Conservation (phyloP, 2,888 invertebrate genomes). For the Trissoscelio sp. region DNA sequence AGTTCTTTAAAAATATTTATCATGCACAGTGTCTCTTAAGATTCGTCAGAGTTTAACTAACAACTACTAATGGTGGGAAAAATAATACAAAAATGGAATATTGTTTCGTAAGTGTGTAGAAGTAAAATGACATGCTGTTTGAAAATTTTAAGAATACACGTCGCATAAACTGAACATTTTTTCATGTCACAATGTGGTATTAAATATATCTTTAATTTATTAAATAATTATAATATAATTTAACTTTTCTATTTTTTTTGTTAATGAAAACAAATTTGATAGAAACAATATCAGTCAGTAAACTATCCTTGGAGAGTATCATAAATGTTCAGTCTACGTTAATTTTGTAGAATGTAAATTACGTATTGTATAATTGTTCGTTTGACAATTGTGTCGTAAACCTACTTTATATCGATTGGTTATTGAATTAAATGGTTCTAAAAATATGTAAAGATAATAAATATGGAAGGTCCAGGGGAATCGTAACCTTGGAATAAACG, state of each 20-base stretch:
- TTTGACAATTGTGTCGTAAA: no score
- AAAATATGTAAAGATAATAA: slow-evolving; percentile 15
- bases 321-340: slow-evolving; percentile 7
- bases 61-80: slow-evolving; percentile 8
- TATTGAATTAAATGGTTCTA: background rate
- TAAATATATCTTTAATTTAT: no score
- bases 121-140: background rate
- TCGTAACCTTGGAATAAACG: background rate
- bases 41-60: slow-evolving; percentile 4
- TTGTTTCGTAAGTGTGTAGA: background rate
- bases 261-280: background rate
- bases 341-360: background rate
- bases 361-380: background rate
- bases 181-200: no score
- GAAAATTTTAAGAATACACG: background rate
- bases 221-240: no score
- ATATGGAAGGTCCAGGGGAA: slow-evolving; percentile 2
- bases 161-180: slow-evolving; percentile 2
- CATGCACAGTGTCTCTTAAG: slow-evolving; percentile 24
- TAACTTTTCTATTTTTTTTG: no score
- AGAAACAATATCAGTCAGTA: background rate
- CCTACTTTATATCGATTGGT: background rate
- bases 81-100: slow-evolving; percentile 3
- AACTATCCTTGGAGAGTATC: slow-evolving; percentile 3
- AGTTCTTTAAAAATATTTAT: background rate